These are phyloP conservation scores for Phoxinus dragarum DNA, from an alignment of 2,797 vertebrate species.

Conservation along the genomic window DNA sequence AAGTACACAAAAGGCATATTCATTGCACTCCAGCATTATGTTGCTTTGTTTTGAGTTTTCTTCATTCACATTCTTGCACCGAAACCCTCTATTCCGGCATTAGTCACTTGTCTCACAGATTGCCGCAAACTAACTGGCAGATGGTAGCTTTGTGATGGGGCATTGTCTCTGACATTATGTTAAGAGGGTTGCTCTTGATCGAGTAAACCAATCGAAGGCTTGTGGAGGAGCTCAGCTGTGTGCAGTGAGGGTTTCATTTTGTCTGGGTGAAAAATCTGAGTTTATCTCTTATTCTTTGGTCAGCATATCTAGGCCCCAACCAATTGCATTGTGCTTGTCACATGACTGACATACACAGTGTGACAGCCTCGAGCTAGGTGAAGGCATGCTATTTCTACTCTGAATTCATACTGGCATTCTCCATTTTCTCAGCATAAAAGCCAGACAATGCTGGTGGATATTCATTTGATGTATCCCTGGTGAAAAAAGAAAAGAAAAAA, in stretches of 20 bases:
- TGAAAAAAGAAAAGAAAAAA: background rate
- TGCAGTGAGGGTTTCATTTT: conserved; percentile 36
- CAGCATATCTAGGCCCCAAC: conserved; percentile 53
- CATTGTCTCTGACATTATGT: conserved; percentile 67
- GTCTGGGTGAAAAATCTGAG: conserved; percentile 53
- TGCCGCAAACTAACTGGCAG: conserved; percentile 61
- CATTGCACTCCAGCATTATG: conserved; percentile 6
- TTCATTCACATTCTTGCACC: conserved; percentile 40
- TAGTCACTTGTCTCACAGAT: conserved; percentile 48
- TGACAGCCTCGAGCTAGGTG: conserved; percentile 38
- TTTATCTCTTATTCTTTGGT: conserved; percentile 60
- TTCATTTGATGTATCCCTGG: conserved; percentile 41
- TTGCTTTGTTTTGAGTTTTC: conserved; percentile 13
- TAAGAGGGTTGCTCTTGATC: conserved; percentile 57
- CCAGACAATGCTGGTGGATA: conserved; percentile 42
- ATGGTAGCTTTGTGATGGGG: conserved; percentile 63
- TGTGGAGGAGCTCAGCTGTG: conserved; percentile 40
- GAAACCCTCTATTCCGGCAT: conserved; percentile 34
- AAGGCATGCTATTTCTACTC: conserved; percentile 43
- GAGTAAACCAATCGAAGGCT: conserved; percentile 56
- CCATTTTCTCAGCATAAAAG: conserved; percentile 51
- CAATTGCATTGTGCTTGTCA: conserved; percentile 51
- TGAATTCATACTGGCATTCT: conserved; percentile 51
- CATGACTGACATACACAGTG: conserved; percentile 52
- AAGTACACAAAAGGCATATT: conserved; percentile 1